Percentiles rank a stretch among this genome's conserved stretches.
These are phyloP conservation scores for Leguminivora glycinivorella DNA, from an alignment of 1,140 invertebrate genomes.

Conservation along the genomic window DNA sequence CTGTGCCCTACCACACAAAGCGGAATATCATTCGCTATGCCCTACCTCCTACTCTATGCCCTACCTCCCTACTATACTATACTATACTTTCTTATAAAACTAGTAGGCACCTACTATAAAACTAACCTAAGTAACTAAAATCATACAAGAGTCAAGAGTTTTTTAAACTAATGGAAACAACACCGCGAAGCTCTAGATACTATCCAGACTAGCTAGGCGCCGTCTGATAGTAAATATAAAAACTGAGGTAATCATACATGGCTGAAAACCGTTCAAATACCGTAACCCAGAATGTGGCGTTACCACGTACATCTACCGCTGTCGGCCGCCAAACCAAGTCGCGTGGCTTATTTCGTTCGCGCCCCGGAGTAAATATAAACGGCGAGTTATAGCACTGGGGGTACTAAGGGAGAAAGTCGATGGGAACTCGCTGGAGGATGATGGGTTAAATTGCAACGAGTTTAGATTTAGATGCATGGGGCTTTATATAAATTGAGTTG, in stretches of 20 bases:
- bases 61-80: too few relatives aligned
- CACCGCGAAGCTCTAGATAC: too few relatives aligned
- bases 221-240: neutral
- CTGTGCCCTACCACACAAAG: too few relatives aligned
- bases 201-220: neutral
- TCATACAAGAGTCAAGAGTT: too few relatives aligned
- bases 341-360: conserved; percentile 69
- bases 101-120: too few relatives aligned
- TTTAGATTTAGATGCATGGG: neutral
- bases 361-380: conserved; percentile 73
- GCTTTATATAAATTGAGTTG: too few relatives aligned
- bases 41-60: too few relatives aligned
- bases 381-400: conserved; percentile 39
- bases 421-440: conserved; percentile 13
- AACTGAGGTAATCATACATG: neutral
- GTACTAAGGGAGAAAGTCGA: conserved; percentile 41
- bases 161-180: too few relatives aligned
- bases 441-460: conserved; percentile 18
- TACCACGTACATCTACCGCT: conserved; percentile 36
- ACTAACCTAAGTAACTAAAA: neutral
- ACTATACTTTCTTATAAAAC: too few relatives aligned
- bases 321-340: conserved; percentile 44
- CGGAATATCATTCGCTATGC: too few relatives aligned
- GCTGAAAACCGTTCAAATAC: conserved; percentile 9
- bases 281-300: conserved; percentile 13